phyloP scores from a whole-genome alignment of 2,888 invertebrate genomes.

The Napeogenes inachia region DNA sequence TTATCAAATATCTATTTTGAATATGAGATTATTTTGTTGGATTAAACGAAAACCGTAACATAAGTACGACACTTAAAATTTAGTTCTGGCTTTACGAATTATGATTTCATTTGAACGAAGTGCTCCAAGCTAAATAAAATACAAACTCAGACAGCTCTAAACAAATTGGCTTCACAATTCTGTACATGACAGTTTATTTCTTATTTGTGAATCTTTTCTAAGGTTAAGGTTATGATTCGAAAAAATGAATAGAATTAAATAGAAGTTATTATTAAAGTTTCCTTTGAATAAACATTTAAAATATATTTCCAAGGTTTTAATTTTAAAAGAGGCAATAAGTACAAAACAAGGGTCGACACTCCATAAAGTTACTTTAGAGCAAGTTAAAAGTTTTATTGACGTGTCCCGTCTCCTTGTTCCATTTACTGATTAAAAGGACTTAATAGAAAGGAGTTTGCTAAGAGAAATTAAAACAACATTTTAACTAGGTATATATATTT shows the following conservation, averaged over 20 bases:
- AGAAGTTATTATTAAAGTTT: conserved; percentile 1
- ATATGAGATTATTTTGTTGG: not conserved
- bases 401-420: conserved; percentile 12
- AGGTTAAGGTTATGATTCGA: not conserved
- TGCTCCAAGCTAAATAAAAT: conserved; percentile 32
- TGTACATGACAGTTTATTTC: conserved; percentile 37
- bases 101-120: conserved; percentile 26
- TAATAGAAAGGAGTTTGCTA: conserved; percentile 7
- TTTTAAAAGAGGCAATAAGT: conserved; percentile 7
- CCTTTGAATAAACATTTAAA: conserved; percentile 5
- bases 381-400: conserved; percentile 14
- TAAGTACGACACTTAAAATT: conserved; percentile 1
- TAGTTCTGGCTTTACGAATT: conserved; percentile 14
- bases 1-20: not conserved
- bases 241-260: not conserved
- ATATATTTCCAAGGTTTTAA: not conserved
- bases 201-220: conserved; percentile 29
- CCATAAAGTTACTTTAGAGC: conserved; percentile 13
- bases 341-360: conserved; percentile 12
- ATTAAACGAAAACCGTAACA: conserved; percentile 1
- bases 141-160: conserved; percentile 31
- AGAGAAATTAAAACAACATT: conserved; percentile 5
- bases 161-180: conserved; percentile 29
- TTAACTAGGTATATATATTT: not conserved
- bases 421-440: conserved; percentile 16